Evolutionary conservation across 1,140 invertebrate species (phyloP).

Genomic region (Ectropis grisescens): DNA sequence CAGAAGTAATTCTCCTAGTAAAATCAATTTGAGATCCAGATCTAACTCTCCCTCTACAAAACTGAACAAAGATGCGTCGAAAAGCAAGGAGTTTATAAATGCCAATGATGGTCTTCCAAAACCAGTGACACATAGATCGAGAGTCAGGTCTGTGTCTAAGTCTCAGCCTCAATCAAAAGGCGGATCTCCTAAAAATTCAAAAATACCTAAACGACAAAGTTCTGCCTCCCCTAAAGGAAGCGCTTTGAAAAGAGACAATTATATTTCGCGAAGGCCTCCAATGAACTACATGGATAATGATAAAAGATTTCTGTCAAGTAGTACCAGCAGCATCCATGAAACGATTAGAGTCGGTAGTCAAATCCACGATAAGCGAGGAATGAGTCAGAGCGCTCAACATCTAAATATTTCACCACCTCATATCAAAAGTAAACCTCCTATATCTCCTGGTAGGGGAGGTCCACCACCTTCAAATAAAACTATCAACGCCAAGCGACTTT

Average conservation of each 20-base stretch:
- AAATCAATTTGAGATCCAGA: slow-evolving; percentile 50
- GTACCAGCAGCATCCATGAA: slow-evolving; percentile 65
- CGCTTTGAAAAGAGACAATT: slow-evolving; percentile 16
- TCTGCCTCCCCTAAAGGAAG: slow-evolving; percentile 55
- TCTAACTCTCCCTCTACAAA: slow-evolving; percentile 58
- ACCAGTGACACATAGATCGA: slow-evolving; percentile 41
- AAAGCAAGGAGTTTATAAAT: slow-evolving; percentile 30
- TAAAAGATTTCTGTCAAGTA: slow-evolving; percentile 62
- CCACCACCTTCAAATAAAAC: slow-evolving; percentile 58
- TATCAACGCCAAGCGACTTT: slow-evolving; percentile 61
- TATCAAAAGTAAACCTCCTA: slow-evolving; percentile 63
- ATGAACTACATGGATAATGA: slow-evolving; percentile 41
- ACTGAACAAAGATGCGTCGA: slow-evolving; percentile 40
- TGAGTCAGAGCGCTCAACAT: slow-evolving; percentile 57
- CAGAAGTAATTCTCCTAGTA: slow-evolving; percentile 48
- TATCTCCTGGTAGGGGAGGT: slow-evolving; percentile 53
- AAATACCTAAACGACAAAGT: slow-evolving; percentile 63
- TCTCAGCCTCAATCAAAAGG: slow-evolving; percentile 62
- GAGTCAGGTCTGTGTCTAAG: slow-evolving; percentile 41
- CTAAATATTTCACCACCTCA: slow-evolving; percentile 38
- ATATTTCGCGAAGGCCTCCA: slow-evolving; percentile 24
- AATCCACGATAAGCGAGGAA: slow-evolving; percentile 40
- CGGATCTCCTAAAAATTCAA: slow-evolving; percentile 58
- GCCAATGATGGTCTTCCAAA: slow-evolving; percentile 24
- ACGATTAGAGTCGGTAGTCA: slow-evolving; percentile 50